Percentiles rank a stretch among this genome's conserved stretches.
Conservation (phyloP, 2,113 vertebrate genomes). For the Hemiprocne comata region DNA sequence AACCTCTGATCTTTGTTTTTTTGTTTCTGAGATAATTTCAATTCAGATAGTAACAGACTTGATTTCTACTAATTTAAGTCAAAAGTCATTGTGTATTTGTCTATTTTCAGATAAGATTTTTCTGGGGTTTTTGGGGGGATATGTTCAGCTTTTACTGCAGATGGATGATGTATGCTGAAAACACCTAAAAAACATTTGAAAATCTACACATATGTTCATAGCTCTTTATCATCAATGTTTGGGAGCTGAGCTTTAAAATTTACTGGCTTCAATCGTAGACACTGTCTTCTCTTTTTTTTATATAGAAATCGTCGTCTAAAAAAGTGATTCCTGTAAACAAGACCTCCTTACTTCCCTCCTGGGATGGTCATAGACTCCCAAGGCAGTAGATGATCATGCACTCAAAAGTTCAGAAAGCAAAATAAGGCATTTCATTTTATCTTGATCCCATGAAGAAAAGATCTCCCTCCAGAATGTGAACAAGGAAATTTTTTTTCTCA, state of each 20-base stretch:
- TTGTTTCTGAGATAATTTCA: neutral
- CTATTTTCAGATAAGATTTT: neutral
- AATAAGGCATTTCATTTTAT: neutral
- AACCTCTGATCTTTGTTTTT: rapidly evolving
- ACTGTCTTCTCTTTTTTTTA: neutral
- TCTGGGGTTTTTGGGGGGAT: neutral
- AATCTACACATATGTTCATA: neutral
- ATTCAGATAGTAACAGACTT: no score
- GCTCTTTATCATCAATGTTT: neutral
- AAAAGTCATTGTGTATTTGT: neutral
- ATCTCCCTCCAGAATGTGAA: neutral
- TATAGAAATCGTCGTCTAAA: neutral
- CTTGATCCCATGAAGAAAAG: neutral
- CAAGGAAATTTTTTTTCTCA: neutral
- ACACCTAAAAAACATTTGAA: neutral
- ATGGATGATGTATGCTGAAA: neutral
- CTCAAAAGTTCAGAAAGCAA: neutral
- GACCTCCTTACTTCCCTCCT: neutral
- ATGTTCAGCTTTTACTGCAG: neutral
- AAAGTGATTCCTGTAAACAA: neutral
- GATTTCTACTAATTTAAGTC: neutral
- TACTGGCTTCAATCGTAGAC: neutral
- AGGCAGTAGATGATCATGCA: neutral
- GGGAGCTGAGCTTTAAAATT: neutral
- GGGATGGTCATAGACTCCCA: neutral